Base-by-base conservation (phyloP, 2,797 vertebrate species). In the Peromyscus attwateri region DNA sequence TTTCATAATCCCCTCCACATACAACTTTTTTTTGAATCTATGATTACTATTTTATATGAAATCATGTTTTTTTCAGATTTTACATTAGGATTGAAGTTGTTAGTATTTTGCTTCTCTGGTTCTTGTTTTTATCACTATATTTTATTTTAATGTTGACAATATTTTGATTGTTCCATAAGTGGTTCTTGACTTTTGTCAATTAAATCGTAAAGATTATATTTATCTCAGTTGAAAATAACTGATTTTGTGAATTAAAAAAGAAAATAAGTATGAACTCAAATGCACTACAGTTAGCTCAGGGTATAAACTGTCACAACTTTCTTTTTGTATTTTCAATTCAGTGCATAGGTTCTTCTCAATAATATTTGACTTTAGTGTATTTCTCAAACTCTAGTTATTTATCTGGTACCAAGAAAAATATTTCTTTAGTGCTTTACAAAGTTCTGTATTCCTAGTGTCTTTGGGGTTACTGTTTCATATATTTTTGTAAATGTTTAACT, bases 271-370 rank as follows among this genome's bases (percentile, higher is more conserved):
- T 77, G 37, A 89, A 62, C 89, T 91, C 83, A 89, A 81, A 82
- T 49, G 85, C 7, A 55, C 49, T 49, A 17, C 70, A 87, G 34
- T 29, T 89, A 46, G 4, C n/a, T 81, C 89, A 64, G 10, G 77
- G 7, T 75, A 81, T 81, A 29, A 23, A 10, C 55, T 62, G 17
- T 91, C 17, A 43, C 57, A 84, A 83, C 23, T 89, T 92, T 46
- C 34, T 85, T 73, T 89, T 57, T 95, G 49, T 79, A 68, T 73
- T 68, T 94, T 83, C 90, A 81, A 75, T 97, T 95, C 29, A 85
- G 76, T 92, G 52, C 52, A 92, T 77, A 87, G 76, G 17, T 27
- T 96, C 60, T 92, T 27, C 87, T 95, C 11, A 49, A 43, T 87
- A 71, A 97, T 94, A 92, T 64, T 90, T 95, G 40, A 89, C 1